These are phyloP conservation scores for Standfussiana lucernea DNA, from an alignment of 2,888 invertebrate species.

Conservation along the genomic window DNA sequence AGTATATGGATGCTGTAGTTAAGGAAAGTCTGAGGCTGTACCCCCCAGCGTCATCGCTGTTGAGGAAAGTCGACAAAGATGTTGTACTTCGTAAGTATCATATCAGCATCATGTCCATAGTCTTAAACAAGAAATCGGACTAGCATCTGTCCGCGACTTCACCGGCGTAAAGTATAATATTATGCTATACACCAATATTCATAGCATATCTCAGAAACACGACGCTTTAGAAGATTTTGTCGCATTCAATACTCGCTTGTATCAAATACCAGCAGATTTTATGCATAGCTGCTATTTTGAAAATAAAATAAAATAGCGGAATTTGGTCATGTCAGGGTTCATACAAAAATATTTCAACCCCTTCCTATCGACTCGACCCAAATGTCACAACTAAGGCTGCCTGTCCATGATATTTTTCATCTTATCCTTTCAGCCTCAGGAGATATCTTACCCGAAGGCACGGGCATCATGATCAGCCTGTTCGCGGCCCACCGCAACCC, in stretches of 20 bases:
- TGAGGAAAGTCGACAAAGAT: constrained; percentile 70
- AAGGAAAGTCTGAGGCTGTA: constrained; percentile 76
- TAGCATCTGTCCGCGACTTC: not conserved
- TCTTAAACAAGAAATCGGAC: not conserved
- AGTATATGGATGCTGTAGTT: constrained; percentile 76
- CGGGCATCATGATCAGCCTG: constrained; percentile 44
- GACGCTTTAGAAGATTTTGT: not conserved
- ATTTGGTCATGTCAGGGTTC: not conserved
- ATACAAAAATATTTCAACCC: not conserved
- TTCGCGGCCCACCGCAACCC: constrained; percentile 75
- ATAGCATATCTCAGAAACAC: not conserved
- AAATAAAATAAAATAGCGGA: too few species aligned
- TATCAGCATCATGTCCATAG: not conserved
- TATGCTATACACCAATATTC: not conserved
- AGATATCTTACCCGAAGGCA: constrained; percentile 37
- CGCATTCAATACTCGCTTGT: too few species aligned
- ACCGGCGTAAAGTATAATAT: not conserved
- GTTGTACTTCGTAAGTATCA: constrained; percentile 70
- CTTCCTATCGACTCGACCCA: not conserved
- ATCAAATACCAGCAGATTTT: too few species aligned
- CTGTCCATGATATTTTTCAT: too few species aligned
- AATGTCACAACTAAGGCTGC: too few species aligned
- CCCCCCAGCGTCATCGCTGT: constrained; percentile 71
- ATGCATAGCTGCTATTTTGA: too few species aligned
- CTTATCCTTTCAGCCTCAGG: constrained; percentile 38